Evolutionary conservation across 2,888 invertebrate species (phyloP), one percentile per base, ranked within the genome.

Genomic region (Horisme vitalbata): DNA sequence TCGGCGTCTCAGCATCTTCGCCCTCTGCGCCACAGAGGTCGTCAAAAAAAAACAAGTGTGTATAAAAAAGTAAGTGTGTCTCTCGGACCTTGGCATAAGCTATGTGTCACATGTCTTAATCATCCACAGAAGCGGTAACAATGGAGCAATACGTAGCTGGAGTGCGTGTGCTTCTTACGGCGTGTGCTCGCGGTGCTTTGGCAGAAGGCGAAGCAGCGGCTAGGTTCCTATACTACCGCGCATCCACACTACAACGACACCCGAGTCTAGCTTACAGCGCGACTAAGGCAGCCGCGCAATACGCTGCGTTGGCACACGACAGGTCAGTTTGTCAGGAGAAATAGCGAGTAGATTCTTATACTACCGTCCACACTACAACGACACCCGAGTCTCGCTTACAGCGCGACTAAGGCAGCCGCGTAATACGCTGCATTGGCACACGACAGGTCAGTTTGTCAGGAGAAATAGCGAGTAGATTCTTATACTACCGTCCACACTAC

Each of bases 91-190:
- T n/a, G n/a, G n/a, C n/a, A n/a, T n/a, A n/a, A n/a, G n/a, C n/a
- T n/a, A n/a, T n/a, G n/a, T n/a, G n/a, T n/a, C n/a, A n/a, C n/a
- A n/a, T n/a, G n/a, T n/a, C n/a, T n/a, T n/a, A n/a, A n/a, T n/a
- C n/a, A n/a, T 8, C 50, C 48, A 51, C 72, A 89, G 88, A 89
- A 59, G 88, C 88, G 23, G 88, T 89, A 51, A 83, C 85, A 9
- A 86, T 92, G 70, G 92, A 92, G 55, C 93, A 93, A 49, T 93
- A 93, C 74, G 91, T 91, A 45, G 93, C 93, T 0, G 93, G 93
- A 0, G 86, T 93, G 0, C 85, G 91, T 15, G 91, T 92, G 0
- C 74, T 93, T 0, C 83, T 91, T 10, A 89, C 92, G 0, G 93
- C 93, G 34, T 92, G 92, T 36, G 83, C 91, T 0, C 81, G 92